Evolutionary conservation across 2,113 vertebrate species (phyloP).

Genomic region (Mormyrus lacerda): DNA sequence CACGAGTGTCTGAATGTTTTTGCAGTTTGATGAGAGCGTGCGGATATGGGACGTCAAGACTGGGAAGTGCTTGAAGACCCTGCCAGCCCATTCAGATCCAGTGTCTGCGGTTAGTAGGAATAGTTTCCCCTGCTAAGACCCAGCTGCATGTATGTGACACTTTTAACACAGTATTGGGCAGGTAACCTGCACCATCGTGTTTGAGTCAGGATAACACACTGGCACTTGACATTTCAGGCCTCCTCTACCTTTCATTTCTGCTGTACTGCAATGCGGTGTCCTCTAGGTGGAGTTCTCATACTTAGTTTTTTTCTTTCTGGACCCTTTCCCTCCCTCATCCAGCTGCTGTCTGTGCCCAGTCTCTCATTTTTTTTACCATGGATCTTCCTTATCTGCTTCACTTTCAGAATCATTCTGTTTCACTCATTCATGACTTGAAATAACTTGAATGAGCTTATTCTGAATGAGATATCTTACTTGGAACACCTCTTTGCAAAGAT

Average conservation of each 20-base stretch:
- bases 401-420: not conserved
- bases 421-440: not conserved
- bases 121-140: not conserved
- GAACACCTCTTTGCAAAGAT: not conserved
- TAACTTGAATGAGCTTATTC: not conserved
- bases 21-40: slow-evolving; percentile 92
- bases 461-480: not conserved
- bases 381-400: not conserved
- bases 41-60: slow-evolving; percentile 99
- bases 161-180: not conserved
- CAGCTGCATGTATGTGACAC: not conserved
- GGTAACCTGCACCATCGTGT: not conserved
- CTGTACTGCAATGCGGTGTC: not conserved
- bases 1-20: not conserved
- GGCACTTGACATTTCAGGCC: not conserved
- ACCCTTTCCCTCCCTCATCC: not conserved
- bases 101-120: slow-evolving; percentile 85
- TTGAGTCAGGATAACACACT: not conserved
- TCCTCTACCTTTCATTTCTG: not conserved
- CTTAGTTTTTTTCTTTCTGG: not conserved
- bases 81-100: slow-evolving; percentile 93
- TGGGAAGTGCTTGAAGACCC: slow-evolving; percentile 94
- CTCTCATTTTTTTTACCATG: not conserved
- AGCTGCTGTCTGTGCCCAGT: not conserved
- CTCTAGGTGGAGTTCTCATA: not conserved